Evolutionary conservation across 1,140 invertebrate genomes (phyloP).

Genomic region (Leptopilina clavipes): DNA sequence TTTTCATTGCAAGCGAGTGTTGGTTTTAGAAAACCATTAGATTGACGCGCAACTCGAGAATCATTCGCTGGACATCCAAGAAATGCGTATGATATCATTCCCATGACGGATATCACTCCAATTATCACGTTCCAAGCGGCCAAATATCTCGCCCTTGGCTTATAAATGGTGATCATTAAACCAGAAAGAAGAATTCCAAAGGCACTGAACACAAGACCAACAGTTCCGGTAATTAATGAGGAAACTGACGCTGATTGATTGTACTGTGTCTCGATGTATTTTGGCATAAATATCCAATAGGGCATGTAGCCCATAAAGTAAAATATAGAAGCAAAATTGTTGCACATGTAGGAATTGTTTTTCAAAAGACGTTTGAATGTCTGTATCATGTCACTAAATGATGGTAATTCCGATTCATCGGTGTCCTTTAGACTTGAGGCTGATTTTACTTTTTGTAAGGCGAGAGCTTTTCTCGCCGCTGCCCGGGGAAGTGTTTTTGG

Average conservation of each 20-base stretch:
- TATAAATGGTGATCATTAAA: slow-evolving; percentile 80
- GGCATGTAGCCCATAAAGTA: slow-evolving; percentile 84
- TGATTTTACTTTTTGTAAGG: slow-evolving; percentile 69
- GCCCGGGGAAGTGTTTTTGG: slow-evolving; percentile 80
- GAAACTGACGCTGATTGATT: slow-evolving; percentile 82
- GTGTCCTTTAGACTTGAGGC: slow-evolving; percentile 61
- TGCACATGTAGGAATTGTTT: slow-evolving; percentile 82
- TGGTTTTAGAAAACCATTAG: slow-evolving; percentile 71
- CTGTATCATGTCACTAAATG: slow-evolving; percentile 77
- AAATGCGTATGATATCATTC: slow-evolving; percentile 81
- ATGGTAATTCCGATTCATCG: slow-evolving; percentile 69
- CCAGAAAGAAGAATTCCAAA: slow-evolving; percentile 83
- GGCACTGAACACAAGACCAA: slow-evolving; percentile 83
- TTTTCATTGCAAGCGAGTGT: slow-evolving; percentile 78
- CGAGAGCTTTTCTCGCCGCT: slow-evolving; percentile 75
- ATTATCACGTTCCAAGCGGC: slow-evolving; percentile 85
- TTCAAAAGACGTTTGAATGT: slow-evolving; percentile 79
- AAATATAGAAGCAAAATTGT: slow-evolving; percentile 81
- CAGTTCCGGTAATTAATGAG: slow-evolving; percentile 81
- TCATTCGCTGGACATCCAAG: slow-evolving; percentile 81
- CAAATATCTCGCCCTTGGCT: slow-evolving; percentile 81
- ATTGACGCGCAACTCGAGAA: slow-evolving; percentile 73
- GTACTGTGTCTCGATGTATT: slow-evolving; percentile 86
- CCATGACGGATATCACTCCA: slow-evolving; percentile 79
- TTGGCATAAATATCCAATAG: slow-evolving; percentile 85